Evolutionary conservation across 2,888 invertebrate species (phyloP), one percentile per base, ranked within the genome.

Genomic region (Sesamia inferens): DNA sequence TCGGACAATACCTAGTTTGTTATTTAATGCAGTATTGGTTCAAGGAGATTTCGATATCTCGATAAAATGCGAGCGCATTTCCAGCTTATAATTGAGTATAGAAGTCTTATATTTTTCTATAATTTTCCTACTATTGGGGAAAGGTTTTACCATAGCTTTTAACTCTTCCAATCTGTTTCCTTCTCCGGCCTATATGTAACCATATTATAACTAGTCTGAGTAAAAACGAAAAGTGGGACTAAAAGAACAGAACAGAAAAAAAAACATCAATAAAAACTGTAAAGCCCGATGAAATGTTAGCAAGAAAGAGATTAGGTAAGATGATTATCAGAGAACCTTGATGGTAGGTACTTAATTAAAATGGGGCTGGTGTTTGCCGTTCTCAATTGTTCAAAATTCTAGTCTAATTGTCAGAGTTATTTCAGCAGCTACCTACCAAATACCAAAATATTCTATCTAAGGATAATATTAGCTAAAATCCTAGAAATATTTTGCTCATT

Each of bases 401-500:
- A 42, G 22, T 59, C 31, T 59, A 51, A 10, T 47, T 24, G 4
- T 13, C 19, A 54, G 24, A 61, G 6, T 48, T 10, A 59, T 59
- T 61, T 48, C 8, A 61, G 31, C 13, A 47, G 24, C 39, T 65
- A 64, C 1, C 5, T 22, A 22, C 16, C 16, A 48, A 42, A 13
- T 22, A 22, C 19, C 14, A 57, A 14, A 68, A 83, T 62, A 68
- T 66, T 62, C 47, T 55, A 51, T 67, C 16, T 55, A 62, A 74
- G 69, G 51, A 48, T 67, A 67, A 39, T 68, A 16, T 61, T 1
- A 58, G 39, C 31, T 16, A 54, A 57, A 69, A 47, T 48, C 3
- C 16, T 42, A 51, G 69, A 57, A 70, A 64, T 71, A 24, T 54
- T 78, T 19, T 44, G 55, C 51, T 76, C 73, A 76, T 83, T 83